These are phyloP conservation scores for Carlito syrichta DNA, from an alignment of 2,113 vertebrate genomes.

Conservation along the genomic window DNA sequence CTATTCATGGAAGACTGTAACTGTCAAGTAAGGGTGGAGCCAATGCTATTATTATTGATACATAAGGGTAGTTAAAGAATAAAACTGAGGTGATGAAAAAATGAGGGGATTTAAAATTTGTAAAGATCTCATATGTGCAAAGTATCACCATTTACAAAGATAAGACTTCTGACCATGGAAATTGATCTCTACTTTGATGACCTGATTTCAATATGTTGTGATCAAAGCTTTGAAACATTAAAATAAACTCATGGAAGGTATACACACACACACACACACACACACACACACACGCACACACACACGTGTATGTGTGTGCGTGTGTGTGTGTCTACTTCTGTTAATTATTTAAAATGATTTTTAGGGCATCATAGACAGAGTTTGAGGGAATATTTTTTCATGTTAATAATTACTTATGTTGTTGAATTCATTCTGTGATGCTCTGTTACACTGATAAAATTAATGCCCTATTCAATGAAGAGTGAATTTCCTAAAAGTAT, in stretches of 20 bases:
- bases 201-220: neutral
- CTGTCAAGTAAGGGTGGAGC: too few species aligned
- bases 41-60: too few species aligned
- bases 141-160: too few species aligned
- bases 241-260: neutral
- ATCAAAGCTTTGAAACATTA: neutral
- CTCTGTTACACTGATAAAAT: neutral
- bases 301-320: neutral
- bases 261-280: too few species aligned
- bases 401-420: neutral
- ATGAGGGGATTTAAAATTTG: too few species aligned
- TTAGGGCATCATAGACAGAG: neutral
- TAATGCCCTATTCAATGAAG: neutral
- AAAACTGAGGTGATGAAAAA: too few species aligned
- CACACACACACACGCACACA: too few species aligned
- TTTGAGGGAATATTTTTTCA: neutral
- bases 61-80: too few species aligned
- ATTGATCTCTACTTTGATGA: too few species aligned
- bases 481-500: neutral
- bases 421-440: neutral
- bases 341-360: neutral
- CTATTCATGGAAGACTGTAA: too few species aligned
- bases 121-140: too few species aligned
- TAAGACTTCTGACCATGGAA: too few species aligned
- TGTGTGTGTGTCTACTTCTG: neutral